Percentiles rank a stretch among this genome's conserved stretches.
These are phyloP conservation scores for Hyalella azteca DNA, from an alignment of 2,888 invertebrate species.

Conservation along the genomic window DNA sequence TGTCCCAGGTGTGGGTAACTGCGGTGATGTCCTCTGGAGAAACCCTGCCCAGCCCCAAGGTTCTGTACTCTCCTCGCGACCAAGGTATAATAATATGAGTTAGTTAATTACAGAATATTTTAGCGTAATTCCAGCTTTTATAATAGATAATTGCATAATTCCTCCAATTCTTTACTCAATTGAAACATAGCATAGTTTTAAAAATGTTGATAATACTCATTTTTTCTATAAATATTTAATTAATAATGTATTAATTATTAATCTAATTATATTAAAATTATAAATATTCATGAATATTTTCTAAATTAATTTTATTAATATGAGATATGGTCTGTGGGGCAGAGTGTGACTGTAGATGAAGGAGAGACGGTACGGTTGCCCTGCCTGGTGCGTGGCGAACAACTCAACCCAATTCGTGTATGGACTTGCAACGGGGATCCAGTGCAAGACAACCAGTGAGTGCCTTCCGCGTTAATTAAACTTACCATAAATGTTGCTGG, in stretches of 20 bases:
- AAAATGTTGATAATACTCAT: too few species aligned
- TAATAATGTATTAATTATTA: too few species aligned
- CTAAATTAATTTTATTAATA: too few species aligned
- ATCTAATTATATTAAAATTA: too few species aligned
- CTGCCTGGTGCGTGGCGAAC: background rate
- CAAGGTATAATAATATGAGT: background rate
- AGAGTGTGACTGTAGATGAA: background rate
- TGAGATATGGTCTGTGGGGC: background rate
- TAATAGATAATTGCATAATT: too few species aligned
- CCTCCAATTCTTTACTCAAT: too few species aligned
- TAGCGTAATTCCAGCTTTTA: too few species aligned
- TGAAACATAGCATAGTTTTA: too few species aligned
- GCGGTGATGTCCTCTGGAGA: background rate
- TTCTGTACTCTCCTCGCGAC: background rate
- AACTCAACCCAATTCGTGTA: background rate
- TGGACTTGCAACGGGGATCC: background rate
- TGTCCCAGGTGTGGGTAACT: conserved; percentile 25
- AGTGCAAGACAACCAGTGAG: background rate
- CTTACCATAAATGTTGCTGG: too few species aligned
- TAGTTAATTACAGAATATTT: background rate
- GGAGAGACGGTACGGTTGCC: background rate
- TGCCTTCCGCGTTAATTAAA: too few species aligned
- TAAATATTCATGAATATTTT: too few species aligned
- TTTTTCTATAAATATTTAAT: too few species aligned
- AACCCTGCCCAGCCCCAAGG: background rate